phyloP scores from a whole-genome alignment of 2,113 vertebrate genomes.

The Apteryx mantelli region DNA sequence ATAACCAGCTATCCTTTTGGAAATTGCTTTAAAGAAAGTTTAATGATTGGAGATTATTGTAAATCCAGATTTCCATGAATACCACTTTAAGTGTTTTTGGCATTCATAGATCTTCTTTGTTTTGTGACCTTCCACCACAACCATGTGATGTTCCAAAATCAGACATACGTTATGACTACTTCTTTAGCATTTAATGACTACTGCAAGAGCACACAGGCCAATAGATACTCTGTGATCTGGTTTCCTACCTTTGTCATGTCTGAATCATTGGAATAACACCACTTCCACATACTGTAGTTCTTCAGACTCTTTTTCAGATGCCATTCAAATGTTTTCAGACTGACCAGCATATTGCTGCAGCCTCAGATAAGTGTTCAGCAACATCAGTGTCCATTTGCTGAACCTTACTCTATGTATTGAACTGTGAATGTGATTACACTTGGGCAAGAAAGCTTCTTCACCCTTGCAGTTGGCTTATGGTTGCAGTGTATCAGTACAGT shows the following conservation, averaged over 20 bases:
- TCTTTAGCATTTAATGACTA: background rate
- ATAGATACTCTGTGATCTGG: background rate
- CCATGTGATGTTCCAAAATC: background rate
- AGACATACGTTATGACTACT: accelerated
- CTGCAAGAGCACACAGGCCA: background rate
- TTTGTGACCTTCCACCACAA: background rate
- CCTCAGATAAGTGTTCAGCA: background rate
- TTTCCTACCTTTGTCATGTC: background rate
- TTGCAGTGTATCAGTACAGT: background rate
- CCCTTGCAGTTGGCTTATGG: background rate
- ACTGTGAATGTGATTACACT: background rate
- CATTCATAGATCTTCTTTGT: background rate
- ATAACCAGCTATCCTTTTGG: slow-evolving; percentile 10
- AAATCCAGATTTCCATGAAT: slow-evolving; percentile 31
- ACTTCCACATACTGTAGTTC: background rate
- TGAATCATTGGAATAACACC: background rate
- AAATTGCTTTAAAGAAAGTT: slow-evolving; percentile 33
- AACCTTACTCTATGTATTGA: background rate
- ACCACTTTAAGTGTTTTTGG: background rate
- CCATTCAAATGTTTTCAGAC: background rate
- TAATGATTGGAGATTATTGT: background rate
- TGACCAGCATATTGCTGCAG: background rate
- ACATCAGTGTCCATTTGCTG: background rate
- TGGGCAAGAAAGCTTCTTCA: background rate
- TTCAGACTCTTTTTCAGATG: background rate